Conservation (phyloP, 1,140 invertebrate species). For the Cotesia glomerata region DNA sequence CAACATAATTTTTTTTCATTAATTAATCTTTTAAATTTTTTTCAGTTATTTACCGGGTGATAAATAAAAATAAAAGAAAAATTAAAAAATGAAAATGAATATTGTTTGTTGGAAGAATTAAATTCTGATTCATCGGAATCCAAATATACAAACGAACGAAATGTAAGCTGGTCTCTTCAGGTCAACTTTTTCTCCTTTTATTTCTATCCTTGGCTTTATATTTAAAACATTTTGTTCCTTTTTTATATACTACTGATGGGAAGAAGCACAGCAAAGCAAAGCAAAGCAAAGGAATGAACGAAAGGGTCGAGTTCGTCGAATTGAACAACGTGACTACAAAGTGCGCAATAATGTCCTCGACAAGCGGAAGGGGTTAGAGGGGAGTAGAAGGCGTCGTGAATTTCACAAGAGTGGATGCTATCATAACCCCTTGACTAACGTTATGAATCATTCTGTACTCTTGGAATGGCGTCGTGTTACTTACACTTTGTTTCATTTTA, state of each 20-base stretch:
- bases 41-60: too few relatives aligned
- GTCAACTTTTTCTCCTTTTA: constrained; percentile 10
- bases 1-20: too few relatives aligned
- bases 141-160: not conserved
- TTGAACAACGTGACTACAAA: constrained; percentile 13
- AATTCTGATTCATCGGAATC: constrained; percentile 6
- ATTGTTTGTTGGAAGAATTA: not conserved
- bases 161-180: not conserved
- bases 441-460: constrained; percentile 9
- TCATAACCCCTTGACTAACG: constrained; percentile 8
- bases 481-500: not conserved
- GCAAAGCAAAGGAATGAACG: not conserved
- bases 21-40: too few relatives aligned
- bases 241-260: not conserved
- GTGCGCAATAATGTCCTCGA: constrained; percentile 14
- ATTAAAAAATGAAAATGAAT: not conserved
- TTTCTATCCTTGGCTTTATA: not conserved
- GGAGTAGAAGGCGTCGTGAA: not conserved
- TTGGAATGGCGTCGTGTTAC: not conserved
- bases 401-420: constrained; percentile 17
- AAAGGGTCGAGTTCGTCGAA: constrained; percentile 15
- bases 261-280: too few relatives aligned
- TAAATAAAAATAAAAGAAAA: too few relatives aligned
- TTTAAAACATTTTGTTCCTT: not conserved
- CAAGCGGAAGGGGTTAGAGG: not conserved